These are phyloP conservation scores for Zoanthus solanderi DNA, from an alignment of 92 coral and sea anemone species.

Conservation along the genomic window DNA sequence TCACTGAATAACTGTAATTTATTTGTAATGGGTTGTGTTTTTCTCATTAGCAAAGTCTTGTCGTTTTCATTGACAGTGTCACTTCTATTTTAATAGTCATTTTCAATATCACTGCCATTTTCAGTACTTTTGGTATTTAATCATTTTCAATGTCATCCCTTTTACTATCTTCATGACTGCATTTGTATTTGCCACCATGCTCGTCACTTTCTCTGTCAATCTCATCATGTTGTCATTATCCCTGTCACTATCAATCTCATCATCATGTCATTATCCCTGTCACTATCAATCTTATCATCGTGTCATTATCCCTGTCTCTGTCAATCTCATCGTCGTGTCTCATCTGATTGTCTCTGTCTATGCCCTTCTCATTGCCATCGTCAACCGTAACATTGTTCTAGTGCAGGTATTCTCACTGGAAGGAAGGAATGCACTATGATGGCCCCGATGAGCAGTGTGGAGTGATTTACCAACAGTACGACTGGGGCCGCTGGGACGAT, in stretches of 20 bases:
- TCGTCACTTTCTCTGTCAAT: background rate
- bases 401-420: constrained; percentile 68
- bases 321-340: too few relatives aligned
- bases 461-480: constrained; percentile 75
- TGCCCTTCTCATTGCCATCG: background rate
- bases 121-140: background rate
- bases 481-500: constrained; percentile 79
- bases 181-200: too few relatives aligned
- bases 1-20: too few relatives aligned
- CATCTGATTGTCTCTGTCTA: too few relatives aligned
- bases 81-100: background rate
- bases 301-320: too few relatives aligned
- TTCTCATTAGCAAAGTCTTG: background rate
- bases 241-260: too few relatives aligned
- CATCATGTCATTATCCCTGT: too few relatives aligned
- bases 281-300: too few relatives aligned
- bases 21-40: too few relatives aligned
- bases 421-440: constrained; percentile 74
- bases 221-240: too few relatives aligned
- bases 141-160: background rate
- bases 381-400: background rate
- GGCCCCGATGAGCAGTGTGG: constrained; percentile 80
- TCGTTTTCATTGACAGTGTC: background rate
- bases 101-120: background rate
- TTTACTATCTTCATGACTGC: too few relatives aligned